Percentiles rank a stretch among this genome's conserved stretches.
Conservation (phyloP, 2,113 vertebrate species). For the Albula glossodonta region DNA sequence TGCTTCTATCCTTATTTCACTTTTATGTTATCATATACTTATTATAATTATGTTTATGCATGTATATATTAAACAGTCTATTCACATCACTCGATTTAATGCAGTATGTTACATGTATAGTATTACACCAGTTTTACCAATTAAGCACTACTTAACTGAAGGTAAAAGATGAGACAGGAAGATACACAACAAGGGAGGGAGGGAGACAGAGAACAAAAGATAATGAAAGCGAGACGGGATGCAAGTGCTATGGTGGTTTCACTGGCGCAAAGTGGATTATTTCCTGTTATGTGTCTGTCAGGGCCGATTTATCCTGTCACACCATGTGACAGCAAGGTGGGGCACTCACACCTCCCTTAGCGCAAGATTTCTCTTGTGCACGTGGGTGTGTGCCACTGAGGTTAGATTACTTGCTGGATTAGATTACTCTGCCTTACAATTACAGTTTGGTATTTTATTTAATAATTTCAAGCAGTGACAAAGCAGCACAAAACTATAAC, state of each 20-base stretch:
- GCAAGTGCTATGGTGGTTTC: slow-evolving; percentile 15
- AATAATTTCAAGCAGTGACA: too few relatives aligned
- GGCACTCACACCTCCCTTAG: not conserved
- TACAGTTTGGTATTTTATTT: not conserved
- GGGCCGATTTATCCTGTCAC: slow-evolving; percentile 21
- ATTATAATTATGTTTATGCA: too few relatives aligned
- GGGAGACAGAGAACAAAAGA: not conserved
- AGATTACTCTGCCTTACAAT: not conserved
- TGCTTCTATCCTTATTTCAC: too few relatives aligned
- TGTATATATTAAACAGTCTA: too few relatives aligned
- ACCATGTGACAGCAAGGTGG: slow-evolving; percentile 11
- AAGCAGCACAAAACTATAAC: too few relatives aligned
- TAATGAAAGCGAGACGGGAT: too few relatives aligned
- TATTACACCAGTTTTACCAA: too few relatives aligned
- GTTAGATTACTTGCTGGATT: not conserved
- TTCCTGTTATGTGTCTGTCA: not conserved
- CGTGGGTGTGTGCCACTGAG: not conserved
- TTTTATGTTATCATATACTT: too few relatives aligned
- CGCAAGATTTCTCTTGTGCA: not conserved
- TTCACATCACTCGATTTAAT: too few relatives aligned
- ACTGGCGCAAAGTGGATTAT: slow-evolving; percentile 18
- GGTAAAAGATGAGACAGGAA: not conserved
- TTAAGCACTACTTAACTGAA: too few relatives aligned
- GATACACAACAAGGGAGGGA: not conserved
- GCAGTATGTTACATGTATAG: too few relatives aligned